phyloP scores from a whole-genome alignment of 2,888 invertebrate genomes.

The Cataglyphis altisquamis region DNA sequence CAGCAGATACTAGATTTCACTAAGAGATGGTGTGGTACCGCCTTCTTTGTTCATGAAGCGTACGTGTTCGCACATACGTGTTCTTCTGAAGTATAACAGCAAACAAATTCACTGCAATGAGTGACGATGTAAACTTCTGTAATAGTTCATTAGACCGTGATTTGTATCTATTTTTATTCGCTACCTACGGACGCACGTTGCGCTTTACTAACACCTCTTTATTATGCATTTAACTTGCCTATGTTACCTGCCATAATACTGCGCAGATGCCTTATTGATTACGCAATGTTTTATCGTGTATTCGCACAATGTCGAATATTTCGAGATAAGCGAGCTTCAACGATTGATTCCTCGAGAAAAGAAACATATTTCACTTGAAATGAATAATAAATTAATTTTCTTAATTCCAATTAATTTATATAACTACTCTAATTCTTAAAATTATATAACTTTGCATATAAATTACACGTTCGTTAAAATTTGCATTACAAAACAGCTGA shows the following conservation, averaged over 20 bases:
- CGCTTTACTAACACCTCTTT: conserved; percentile 32
- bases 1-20: neutral
- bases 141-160: conserved; percentile 39
- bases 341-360: neutral
- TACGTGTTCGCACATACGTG: conserved; percentile 23
- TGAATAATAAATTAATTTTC: neutral
- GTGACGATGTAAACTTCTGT: conserved; percentile 13
- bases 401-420: neutral
- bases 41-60: conserved; percentile 34
- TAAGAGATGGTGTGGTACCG: neutral
- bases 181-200: conserved; percentile 32
- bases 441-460: neutral
- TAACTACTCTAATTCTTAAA: neutral
- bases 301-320: conserved; percentile 16
- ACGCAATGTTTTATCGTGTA: conserved; percentile 31
- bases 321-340: neutral
- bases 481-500: neutral
- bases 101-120: neutral
- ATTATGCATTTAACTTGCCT: conserved; percentile 13
- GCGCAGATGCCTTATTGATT: conserved; percentile 46
- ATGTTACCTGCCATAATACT: conserved; percentile 37
- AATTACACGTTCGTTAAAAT: conserved; percentile 16
- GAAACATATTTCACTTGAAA: neutral
- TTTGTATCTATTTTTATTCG: conserved; percentile 42
- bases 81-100: conserved; percentile 10